Conservation (phyloP, 2,888 invertebrate genomes). For the Poecilus cupreus region DNA sequence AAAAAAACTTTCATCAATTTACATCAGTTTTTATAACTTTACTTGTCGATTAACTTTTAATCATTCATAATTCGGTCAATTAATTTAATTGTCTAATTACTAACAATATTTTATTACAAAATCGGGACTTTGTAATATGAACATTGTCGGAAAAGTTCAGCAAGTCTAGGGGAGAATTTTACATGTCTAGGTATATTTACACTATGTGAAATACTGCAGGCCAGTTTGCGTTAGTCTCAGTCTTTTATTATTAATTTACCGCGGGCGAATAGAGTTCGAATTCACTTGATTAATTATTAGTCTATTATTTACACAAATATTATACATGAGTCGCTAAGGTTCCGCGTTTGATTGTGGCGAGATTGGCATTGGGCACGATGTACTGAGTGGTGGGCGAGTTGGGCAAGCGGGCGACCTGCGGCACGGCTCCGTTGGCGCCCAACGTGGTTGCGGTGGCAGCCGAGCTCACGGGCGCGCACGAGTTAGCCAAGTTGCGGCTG, state of each 20-base stretch:
- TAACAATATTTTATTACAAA: slow-evolving; percentile 58
- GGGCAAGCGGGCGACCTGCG: slow-evolving; percentile 75
- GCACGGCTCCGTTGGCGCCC: slow-evolving; percentile 73
- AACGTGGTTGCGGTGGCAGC: slow-evolving; percentile 72
- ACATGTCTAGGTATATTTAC: slow-evolving; percentile 30
- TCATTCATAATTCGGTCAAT: slow-evolving; percentile 68
- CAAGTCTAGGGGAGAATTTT: slow-evolving; percentile 29
- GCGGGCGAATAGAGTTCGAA: background rate
- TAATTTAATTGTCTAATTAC: slow-evolving; percentile 59
- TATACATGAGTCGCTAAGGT: slow-evolving; percentile 82
- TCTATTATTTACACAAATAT: slow-evolving; percentile 65
- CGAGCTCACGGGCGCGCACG: slow-evolving; percentile 69
- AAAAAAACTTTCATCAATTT: slow-evolving; percentile 47
- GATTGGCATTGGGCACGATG: slow-evolving; percentile 76
- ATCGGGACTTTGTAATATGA: slow-evolving; percentile 48
- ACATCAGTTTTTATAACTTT: slow-evolving; percentile 63
- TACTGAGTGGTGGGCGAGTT: slow-evolving; percentile 75
- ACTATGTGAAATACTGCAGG: slow-evolving; percentile 56
- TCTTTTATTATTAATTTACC: slow-evolving; percentile 37
- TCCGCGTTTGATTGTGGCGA: slow-evolving; percentile 78
- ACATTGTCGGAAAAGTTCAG: slow-evolving; percentile 44
- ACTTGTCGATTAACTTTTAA: slow-evolving; percentile 70
- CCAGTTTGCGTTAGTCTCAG: slow-evolving; percentile 39
- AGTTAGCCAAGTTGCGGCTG: slow-evolving; percentile 67
- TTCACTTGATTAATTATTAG: slow-evolving; percentile 32